Percentiles rank a stretch among this genome's conserved stretches.
phyloP scores from a whole-genome alignment of 2,797 vertebrate species.

The Oryzias dopingdopingensis region DNA sequence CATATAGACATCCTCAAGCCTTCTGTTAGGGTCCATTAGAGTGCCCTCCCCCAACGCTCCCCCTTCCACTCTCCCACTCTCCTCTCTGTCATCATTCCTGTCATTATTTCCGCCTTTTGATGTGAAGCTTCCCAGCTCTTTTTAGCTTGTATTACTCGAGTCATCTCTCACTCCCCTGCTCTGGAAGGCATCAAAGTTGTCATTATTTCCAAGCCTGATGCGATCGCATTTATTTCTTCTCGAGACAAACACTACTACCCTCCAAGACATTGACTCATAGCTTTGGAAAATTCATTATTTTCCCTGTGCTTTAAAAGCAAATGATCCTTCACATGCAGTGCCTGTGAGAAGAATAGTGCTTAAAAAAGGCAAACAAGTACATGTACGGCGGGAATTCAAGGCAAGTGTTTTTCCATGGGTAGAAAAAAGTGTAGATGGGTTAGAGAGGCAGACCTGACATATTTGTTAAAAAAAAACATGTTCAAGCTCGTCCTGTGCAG shows the following conservation, averaged over 20 bases:
- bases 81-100: conserved; percentile 80
- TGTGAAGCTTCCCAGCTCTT: conserved; percentile 75
- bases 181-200: conserved; percentile 69
- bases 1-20: conserved; percentile 76
- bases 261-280: conserved; percentile 33
- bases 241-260: conserved; percentile 43
- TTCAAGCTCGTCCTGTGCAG: conserved; percentile 49
- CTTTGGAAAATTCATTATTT: conserved; percentile 32
- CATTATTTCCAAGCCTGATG: conserved; percentile 68
- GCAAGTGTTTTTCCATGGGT: conserved; percentile 37
- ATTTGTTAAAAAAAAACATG: conserved; percentile 56
- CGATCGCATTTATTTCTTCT: conserved; percentile 69
- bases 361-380: conserved; percentile 23
- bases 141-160: conserved; percentile 72
- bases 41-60: conserved; percentile 46
- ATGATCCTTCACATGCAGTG: conserved; percentile 12
- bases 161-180: conserved; percentile 67
- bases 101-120: conserved; percentile 82
- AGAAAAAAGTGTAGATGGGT: conserved; percentile 68
- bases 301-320: conserved; percentile 37
- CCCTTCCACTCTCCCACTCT: conserved; percentile 21
- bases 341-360: conserved; percentile 32
- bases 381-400: conserved; percentile 34
- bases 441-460: conserved; percentile 43
- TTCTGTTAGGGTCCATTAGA: conserved; percentile 70